phyloP scores from a whole-genome alignment of 2,888 invertebrate genomes.

The Hymenopus coronatus region DNA sequence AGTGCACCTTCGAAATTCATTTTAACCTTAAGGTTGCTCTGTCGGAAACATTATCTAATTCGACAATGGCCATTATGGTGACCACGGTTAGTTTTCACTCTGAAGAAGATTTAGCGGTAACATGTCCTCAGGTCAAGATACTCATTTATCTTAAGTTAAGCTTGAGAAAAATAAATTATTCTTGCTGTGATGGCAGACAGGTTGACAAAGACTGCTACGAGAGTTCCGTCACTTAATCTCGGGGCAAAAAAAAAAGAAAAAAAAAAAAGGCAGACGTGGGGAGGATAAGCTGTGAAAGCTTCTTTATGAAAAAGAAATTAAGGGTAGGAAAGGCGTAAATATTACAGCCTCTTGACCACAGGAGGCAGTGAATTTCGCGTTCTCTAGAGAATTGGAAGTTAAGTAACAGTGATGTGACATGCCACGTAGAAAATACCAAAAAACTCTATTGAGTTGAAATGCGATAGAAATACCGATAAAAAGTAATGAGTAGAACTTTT shows the following conservation, averaged over 20 bases:
- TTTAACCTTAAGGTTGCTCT: too few species aligned
- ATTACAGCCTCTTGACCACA: not conserved
- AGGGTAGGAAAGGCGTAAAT: not conserved
- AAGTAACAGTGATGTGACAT: too few species aligned
- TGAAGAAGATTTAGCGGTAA: not conserved
- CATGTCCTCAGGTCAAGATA: not conserved
- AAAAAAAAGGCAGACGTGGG: not conserved
- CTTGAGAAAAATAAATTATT: not conserved
- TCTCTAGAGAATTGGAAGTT: not conserved
- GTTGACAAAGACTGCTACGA: not conserved
- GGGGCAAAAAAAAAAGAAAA: too few species aligned
- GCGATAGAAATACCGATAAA: too few species aligned
- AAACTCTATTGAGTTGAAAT: too few species aligned
- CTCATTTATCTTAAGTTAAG: not conserved
- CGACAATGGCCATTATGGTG: not conserved
- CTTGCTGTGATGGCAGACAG: not conserved
- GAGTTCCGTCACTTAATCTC: not conserved
- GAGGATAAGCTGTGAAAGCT: not conserved
- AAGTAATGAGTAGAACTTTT: too few species aligned
- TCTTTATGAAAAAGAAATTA: not conserved
- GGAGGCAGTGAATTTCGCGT: not conserved
- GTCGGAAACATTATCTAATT: not conserved
- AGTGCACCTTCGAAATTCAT: too few species aligned
- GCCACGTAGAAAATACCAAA: too few species aligned
- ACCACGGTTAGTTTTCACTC: not conserved